These are phyloP conservation scores for Scopus umbretta DNA, from an alignment of 2,113 vertebrate genomes.

Conservation along the genomic window DNA sequence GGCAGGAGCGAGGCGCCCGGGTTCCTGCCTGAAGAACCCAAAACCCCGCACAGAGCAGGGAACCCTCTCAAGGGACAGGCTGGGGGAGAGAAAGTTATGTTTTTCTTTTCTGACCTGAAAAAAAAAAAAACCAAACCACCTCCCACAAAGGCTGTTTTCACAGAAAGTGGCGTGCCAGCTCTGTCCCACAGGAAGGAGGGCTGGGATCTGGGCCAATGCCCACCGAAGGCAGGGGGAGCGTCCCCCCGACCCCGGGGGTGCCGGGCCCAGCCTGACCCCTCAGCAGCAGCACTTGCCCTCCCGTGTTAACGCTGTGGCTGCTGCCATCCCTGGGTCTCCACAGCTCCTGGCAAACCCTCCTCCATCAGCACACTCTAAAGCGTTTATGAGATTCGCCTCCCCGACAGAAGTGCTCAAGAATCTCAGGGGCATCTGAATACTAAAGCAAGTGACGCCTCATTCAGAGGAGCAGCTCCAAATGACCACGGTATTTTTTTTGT, in stretches of 20 bases:
- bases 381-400: rapidly evolving
- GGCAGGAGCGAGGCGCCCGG: background rate
- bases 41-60: background rate
- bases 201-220: background rate
- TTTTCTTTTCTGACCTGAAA: background rate
- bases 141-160: background rate
- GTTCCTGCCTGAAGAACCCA: background rate
- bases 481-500: background rate
- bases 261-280: background rate
- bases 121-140: no score
- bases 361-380: background rate
- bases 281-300: background rate
- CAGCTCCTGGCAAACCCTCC: background rate
- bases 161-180: rapidly evolving
- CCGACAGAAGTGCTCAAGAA: rapidly evolving
- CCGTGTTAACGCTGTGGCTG: background rate
- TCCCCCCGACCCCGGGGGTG: no score
- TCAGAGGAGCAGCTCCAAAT: background rate
- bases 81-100: rapidly evolving
- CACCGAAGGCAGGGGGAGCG: background rate
- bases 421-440: rapidly evolving
- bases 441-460: rapidly evolving
- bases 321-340: background rate
- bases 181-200: background rate
- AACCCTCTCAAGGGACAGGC: background rate